Conservation (phyloP, 2,113 vertebrate species). For the Rhadina sibilatrix region DNA sequence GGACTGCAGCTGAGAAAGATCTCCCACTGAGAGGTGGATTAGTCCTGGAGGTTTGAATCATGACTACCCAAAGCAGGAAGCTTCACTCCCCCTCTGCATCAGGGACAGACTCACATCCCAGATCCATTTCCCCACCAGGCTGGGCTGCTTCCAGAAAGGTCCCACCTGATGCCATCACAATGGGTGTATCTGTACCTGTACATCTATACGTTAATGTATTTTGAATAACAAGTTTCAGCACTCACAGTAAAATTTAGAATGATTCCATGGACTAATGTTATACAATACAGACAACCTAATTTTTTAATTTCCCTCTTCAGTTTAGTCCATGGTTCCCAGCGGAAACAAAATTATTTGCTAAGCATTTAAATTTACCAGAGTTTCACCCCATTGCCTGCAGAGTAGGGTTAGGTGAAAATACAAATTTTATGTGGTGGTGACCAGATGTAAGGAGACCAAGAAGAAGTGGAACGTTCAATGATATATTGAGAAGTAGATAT, state of each 20-base stretch:
- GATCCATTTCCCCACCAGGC: neutral
- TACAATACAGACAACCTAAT: neutral
- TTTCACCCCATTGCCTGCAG: neutral
- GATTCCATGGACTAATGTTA: neutral
- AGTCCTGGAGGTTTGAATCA: neutral
- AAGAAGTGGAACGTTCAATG: neutral
- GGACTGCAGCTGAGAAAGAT: neutral
- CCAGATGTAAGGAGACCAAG: neutral
- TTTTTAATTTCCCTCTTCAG: neutral
- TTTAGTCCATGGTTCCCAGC: accelerated
- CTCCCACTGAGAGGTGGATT: neutral
- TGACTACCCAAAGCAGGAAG: accelerated
- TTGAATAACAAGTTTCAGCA: neutral
- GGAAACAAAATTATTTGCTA: neutral
- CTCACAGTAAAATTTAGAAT: neutral
- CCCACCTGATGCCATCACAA: neutral
- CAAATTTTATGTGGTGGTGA: neutral
- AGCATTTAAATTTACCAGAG: neutral
- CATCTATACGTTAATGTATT: accelerated
- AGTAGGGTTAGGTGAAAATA: neutral
- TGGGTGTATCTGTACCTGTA: neutral
- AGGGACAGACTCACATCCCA: neutral
- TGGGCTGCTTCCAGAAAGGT: neutral
- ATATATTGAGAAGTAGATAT: neutral
- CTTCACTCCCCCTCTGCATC: neutral